Base-by-base conservation (phyloP, 1,140 invertebrate species). In the Zaprionus taronus region DNA sequence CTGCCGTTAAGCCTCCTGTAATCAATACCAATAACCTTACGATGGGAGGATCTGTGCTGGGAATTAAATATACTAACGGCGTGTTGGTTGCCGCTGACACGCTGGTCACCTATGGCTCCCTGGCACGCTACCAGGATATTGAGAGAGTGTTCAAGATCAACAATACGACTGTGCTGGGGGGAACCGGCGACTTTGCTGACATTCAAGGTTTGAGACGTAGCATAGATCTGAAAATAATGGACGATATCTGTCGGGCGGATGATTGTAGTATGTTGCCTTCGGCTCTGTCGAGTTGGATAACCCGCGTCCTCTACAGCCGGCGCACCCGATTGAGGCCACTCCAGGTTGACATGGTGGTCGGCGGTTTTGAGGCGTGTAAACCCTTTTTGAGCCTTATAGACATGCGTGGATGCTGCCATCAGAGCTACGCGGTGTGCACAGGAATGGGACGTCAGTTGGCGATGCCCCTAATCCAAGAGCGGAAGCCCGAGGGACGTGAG, bases 161-260 rank as follows among this genome's bases (percentile, higher is more conserved):
- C 92, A 94, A 98, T 53, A 95, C 96, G 55, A 97, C 97, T 15
- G 94, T 99, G 38, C 92, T 99, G 26, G 98, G 97, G 6, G 96
- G 96, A 72, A 95, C 96, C 76, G 98, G 98, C 7, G 98, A 99
- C 93, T 98, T 97, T 93, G 98, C 98, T 24, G 99, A 99, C 94
- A 99, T 95, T 91, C 98, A 99, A 93, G 98, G 96, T 87, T 93
- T 99, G 2, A 96, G 96, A 89, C 95, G 96, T 76, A 95, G 96
- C 56, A 97, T 99, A 84, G 96, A 98, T 83, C 96, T 98, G 91
- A 98, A 98, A 95, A 96, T 98, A 26, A 96, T 98, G 73, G 96
- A 98, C 91, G 98, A 99, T 92, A 94, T 97, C 80, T 98, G 97
- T 92, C 93, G 96, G 2, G 96, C 97, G 91, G 98, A 99, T 94